Evolutionary conservation across 2,113 vertebrate species (phyloP), one percentile per base, ranked within the genome.

Genomic region (Ochotona princeps): DNA sequence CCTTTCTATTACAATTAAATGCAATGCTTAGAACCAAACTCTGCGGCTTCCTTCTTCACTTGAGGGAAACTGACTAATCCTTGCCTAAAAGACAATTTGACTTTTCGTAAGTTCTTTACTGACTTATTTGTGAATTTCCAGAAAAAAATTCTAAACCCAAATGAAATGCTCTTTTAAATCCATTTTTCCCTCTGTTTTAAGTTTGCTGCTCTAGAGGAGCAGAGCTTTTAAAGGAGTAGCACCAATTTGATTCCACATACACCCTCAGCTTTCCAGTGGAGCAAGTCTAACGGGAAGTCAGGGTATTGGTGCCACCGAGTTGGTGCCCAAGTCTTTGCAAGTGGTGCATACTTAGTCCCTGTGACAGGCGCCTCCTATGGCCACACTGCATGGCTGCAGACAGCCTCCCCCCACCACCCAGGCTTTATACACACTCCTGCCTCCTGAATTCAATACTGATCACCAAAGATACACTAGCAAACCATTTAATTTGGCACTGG

Each of bases 381-480:
- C 25, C 21, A 3, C 11, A 18, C 0, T 1, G 6, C 14, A 61
- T 21, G 69, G 0, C 13, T 20, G 13, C 26, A 32, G 30, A 51
- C 6, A 61, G 38, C 21, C 51, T 47, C 2, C 15, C 3, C 17
- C 15, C 12, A 17, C 60, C n/a, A n/a, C n/a, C n/a, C 4, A 2
- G 0, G 17, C 32, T 49, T 21, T 78, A 44, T 1, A 3, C 13
- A 47, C 9, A 35, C 23, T 12, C n/a, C 49, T 15, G 21, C 26
- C 9, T 65, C 25, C 30, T 38, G 9, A 28, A 0, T 47, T 72
- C 30, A 81, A 23, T 20, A 66, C 63, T 72, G 35, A 4, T 72
- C 9, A 57, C 14, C 28, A 73, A 38, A 78, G 80, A 35, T 30
- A 32, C 28, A 32, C 35, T 21, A 3, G 44, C 1, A 61, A 76